Conservation (phyloP, 2,888 invertebrate genomes). For the Petrolisthes manimaculis region DNA sequence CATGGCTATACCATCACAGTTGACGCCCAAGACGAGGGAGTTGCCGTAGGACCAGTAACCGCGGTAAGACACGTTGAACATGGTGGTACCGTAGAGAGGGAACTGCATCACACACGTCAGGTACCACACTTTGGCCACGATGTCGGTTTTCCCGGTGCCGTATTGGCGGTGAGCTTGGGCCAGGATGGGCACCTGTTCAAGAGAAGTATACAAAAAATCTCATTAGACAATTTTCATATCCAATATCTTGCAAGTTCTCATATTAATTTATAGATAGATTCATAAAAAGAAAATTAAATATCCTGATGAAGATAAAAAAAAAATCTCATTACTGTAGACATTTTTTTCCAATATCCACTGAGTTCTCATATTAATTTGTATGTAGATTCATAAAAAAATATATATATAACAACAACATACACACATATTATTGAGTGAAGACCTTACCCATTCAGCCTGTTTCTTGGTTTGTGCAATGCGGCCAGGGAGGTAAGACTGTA, state of each 20-base stretch:
- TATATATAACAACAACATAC: neutral
- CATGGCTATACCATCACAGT: slow-evolving; percentile 89
- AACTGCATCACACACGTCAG: slow-evolving; percentile 97
- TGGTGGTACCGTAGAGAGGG: slow-evolving; percentile 88
- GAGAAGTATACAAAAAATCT: slow-evolving; percentile 67
- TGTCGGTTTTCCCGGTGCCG: slow-evolving; percentile 89
- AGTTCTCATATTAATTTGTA: too few species aligned
- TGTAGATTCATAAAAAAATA: too few species aligned
- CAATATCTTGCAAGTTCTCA: neutral
- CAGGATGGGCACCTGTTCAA: slow-evolving; percentile 79
- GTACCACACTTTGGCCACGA: slow-evolving; percentile 93
- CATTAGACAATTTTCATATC: slow-evolving; percentile 17
- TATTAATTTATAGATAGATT: too few species aligned
- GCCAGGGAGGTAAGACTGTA: slow-evolving; percentile 90
- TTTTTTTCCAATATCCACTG: too few species aligned
- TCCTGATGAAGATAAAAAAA: too few species aligned
- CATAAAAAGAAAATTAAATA: too few species aligned
- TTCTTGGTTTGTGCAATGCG: slow-evolving; percentile 83
- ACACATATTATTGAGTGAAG: neutral
- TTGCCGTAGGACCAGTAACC: slow-evolving; percentile 92
- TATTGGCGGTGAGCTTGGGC: slow-evolving; percentile 91
- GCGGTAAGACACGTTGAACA: slow-evolving; percentile 90
- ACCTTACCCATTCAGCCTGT: slow-evolving; percentile 83
- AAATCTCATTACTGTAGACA: too few species aligned
- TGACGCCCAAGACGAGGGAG: slow-evolving; percentile 83